A percentile compares a stretch with the other conserved stretches of the same genome.
Evolutionary conservation across 2,888 invertebrate genomes (phyloP).

Genomic region (Uropetala carovei): DNA sequence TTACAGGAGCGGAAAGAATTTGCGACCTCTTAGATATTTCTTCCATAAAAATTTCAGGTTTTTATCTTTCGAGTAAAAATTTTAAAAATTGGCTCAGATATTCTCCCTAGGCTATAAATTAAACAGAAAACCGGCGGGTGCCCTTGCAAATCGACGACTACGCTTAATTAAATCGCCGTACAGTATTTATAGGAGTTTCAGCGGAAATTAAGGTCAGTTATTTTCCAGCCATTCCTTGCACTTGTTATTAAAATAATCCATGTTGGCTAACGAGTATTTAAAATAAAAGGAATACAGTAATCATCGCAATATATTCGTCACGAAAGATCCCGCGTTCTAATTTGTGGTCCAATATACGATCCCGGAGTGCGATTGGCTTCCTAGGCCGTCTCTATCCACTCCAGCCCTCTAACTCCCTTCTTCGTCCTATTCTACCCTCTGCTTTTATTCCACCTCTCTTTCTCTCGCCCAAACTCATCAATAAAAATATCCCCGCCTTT

Average conservation of each 20-base stretch:
- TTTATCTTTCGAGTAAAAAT: no score
- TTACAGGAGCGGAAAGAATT: no score
- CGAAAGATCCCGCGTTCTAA: not conserved
- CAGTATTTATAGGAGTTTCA: not conserved
- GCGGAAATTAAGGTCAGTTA: not conserved
- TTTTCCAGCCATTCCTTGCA: not conserved
- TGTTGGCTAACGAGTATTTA: not conserved
- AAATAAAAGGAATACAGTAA: not conserved
- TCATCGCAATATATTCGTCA: constrained; percentile 6
- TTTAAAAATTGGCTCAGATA: not conserved
- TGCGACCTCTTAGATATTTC: no score
- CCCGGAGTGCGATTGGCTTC: no score
- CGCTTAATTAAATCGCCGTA: constrained; percentile 7
- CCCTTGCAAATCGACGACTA: not conserved
- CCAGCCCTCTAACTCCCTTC: not conserved
- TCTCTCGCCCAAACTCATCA: not conserved
- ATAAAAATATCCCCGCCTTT: not conserved
- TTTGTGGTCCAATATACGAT: not conserved
- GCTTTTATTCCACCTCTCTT: not conserved
- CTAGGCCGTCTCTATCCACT: no score
- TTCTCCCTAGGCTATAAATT: not conserved
- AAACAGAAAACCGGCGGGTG: not conserved
- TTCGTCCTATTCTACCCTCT: not conserved
- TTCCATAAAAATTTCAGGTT: no score
- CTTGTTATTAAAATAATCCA: not conserved